Percentiles rank a stretch among this genome's conserved stretches.
phyloP scores from a whole-genome alignment of 2,888 invertebrate species.

The Chrysina gloriosa region DNA sequence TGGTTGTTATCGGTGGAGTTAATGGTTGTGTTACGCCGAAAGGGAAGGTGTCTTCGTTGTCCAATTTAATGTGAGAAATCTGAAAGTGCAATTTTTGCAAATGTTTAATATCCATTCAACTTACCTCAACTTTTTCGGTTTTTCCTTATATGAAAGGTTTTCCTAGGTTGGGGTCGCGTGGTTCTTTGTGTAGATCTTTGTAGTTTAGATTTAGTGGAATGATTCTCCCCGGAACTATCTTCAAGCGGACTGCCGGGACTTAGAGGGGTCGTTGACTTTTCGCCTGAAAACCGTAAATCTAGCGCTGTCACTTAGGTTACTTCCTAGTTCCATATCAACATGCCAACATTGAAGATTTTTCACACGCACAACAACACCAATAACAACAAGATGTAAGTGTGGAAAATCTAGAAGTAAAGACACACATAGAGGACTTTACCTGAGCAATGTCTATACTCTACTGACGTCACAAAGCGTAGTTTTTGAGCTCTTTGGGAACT shows the following conservation, averaged over 20 bases:
- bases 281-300: conserved; percentile 76
- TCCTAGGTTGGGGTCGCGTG: conserved; percentile 66
- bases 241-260: conserved; percentile 79
- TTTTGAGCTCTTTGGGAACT: conserved; percentile 73
- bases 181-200: conserved; percentile 95
- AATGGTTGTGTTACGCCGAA: conserved; percentile 17
- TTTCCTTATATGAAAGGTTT: conserved; percentile 89
- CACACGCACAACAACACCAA: too few relatives aligned
- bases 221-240: conserved; percentile 74
- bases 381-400: too few relatives aligned
- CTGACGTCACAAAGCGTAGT: conserved; percentile 84
- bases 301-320: too few relatives aligned
- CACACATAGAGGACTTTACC: conserved; percentile 65
- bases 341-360: too few relatives aligned
- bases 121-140: conserved; percentile 81
- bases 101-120: conserved; percentile 37
- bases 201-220: conserved; percentile 75
- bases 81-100: conserved; percentile 47
- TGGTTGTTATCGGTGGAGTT: conserved; percentile 46
- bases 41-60: conserved; percentile 58
- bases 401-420: too few relatives aligned
- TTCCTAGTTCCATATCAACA: too few relatives aligned
- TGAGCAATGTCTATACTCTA: conserved; percentile 83
- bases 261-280: conserved; percentile 79
- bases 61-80: conserved; percentile 67